Conservation (phyloP, 2,113 vertebrate species). For the Sander lucioperca region DNA sequence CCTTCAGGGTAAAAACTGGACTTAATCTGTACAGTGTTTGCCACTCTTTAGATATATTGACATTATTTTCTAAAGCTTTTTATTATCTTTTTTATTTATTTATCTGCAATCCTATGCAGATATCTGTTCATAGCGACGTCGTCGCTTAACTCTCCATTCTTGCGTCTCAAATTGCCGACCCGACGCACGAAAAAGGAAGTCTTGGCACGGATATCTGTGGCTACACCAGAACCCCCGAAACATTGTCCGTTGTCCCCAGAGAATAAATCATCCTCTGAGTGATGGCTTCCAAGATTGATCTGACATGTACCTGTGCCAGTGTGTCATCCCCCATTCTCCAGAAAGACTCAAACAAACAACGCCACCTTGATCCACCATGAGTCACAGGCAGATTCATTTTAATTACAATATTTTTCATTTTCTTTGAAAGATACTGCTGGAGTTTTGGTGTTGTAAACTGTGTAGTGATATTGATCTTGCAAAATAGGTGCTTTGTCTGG, state of each 20-base stretch:
- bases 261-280: too few species aligned
- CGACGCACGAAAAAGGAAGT: too few species aligned
- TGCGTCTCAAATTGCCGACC: too few species aligned
- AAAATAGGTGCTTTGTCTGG: conserved; percentile 50
- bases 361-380: neutral
- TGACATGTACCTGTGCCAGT: neutral
- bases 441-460: conserved; percentile 41
- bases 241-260: too few species aligned
- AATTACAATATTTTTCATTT: conserved; percentile 27
- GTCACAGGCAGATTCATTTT: conserved; percentile 24
- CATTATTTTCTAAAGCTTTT: too few species aligned
- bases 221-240: too few species aligned
- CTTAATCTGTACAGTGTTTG: neutral
- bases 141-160: too few species aligned
- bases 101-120: too few species aligned
- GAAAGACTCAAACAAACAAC: conserved; percentile 1
- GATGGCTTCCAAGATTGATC: neutral
- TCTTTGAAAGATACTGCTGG: conserved; percentile 38
- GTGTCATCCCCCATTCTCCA: neutral
- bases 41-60: neutral
- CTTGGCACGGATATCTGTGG: too few species aligned
- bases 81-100: too few species aligned
- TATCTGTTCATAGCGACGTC: too few species aligned
- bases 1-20: neutral
- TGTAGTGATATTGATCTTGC: conserved; percentile 61